Evolutionary conservation across 2,888 invertebrate species (phyloP).

Genomic region (Andrena marginata): DNA sequence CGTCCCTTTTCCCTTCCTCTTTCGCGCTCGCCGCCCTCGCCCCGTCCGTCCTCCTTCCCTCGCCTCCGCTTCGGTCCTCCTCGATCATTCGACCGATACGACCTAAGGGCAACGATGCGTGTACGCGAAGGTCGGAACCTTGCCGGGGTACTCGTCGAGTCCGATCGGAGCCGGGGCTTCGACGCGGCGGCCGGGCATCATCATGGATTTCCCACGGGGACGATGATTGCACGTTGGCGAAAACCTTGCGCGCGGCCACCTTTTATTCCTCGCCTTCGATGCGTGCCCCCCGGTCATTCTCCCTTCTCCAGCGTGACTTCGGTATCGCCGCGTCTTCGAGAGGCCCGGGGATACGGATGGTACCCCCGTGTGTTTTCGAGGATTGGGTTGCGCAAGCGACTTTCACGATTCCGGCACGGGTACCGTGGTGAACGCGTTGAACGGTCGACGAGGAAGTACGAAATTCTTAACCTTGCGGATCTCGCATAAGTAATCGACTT

Average conservation of each 20-base stretch:
- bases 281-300: background rate
- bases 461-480: background rate
- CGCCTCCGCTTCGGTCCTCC: conserved; percentile 39
- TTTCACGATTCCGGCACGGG: background rate
- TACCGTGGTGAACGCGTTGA: too few species aligned
- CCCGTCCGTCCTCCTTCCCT: background rate
- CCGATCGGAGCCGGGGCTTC: conserved; percentile 41
- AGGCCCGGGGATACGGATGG: background rate
- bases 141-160: conserved; percentile 20
- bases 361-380: background rate
- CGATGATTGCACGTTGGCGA: conserved; percentile 69
- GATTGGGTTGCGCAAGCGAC: background rate
- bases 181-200: conserved; percentile 31
- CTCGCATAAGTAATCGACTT: conserved; percentile 22
- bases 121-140: conserved; percentile 78
- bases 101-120: conserved; percentile 81
- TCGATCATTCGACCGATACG: conserved; percentile 66
- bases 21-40: conserved; percentile 18
- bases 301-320: background rate
- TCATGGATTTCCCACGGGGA: conserved; percentile 76
- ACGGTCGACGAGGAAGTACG: too few species aligned
- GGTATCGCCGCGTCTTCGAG: too few species aligned
- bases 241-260: conserved; percentile 36
- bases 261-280: conserved; percentile 39
- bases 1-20: conserved; percentile 32